Percentiles rank a stretch among this genome's conserved stretches.
Conservation (phyloP, 2,888 invertebrate species). For the Tipula unca region DNA sequence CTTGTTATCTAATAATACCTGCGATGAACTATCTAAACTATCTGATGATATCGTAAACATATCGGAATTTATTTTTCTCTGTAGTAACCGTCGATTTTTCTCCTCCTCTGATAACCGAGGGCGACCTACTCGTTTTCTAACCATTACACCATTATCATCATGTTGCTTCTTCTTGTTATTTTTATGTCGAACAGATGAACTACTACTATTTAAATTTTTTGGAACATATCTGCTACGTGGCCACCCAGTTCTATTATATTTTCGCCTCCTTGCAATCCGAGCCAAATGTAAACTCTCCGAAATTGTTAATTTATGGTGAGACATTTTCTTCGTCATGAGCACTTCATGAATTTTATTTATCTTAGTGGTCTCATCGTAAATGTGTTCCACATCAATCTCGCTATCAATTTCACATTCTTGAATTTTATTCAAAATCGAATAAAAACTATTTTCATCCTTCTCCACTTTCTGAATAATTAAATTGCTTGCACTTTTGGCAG, state of each 20-base stretch:
- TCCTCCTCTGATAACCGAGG: background rate
- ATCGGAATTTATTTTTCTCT: slow-evolving; percentile 39
- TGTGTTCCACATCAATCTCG: background rate
- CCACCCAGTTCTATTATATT: slow-evolving; percentile 77
- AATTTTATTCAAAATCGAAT: background rate
- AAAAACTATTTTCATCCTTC: slow-evolving; percentile 9
- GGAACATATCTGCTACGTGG: slow-evolving; percentile 43
- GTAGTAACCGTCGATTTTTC: background rate
- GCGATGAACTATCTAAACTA: slow-evolving; percentile 34
- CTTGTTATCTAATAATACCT: background rate
- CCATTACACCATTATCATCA: slow-evolving; percentile 17
- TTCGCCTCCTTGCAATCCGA: slow-evolving; percentile 32
- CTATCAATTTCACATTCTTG: background rate
- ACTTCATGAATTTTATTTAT: background rate
- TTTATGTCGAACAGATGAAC: background rate
- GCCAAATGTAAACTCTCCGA: background rate
- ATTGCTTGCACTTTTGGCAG: background rate
- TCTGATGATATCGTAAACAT: slow-evolving; percentile 42
- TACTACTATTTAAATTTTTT: slow-evolving; percentile 21
- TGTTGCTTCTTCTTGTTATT: background rate
- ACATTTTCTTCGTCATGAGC: background rate
- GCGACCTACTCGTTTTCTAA: background rate
- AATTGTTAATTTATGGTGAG: background rate
- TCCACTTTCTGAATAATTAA: background rate
- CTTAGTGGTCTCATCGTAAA: background rate